These are phyloP conservation scores for Melanargia galathea DNA, from an alignment of 2,888 invertebrate species.

Conservation along the genomic window DNA sequence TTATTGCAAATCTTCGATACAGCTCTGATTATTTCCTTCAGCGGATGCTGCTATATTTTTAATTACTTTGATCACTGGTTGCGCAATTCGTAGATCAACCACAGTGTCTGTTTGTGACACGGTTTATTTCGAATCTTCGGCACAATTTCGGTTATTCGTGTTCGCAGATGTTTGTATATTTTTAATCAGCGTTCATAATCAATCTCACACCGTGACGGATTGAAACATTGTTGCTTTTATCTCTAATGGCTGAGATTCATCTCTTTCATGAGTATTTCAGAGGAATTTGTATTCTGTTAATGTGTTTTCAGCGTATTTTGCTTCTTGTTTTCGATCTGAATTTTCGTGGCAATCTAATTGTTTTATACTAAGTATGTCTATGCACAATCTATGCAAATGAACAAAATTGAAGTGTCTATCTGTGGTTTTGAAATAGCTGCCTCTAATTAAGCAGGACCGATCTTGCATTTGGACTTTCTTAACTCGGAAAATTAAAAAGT, in stretches of 20 bases:
- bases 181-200: conserved; percentile 33
- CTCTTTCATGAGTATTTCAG: conserved; percentile 13
- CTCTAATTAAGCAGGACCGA: too few relatives aligned
- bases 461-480: too few relatives aligned
- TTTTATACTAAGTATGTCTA: too few relatives aligned
- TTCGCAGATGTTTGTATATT: conserved; percentile 31
- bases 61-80: not conserved
- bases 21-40: not conserved
- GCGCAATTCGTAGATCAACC: not conserved
- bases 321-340: not conserved
- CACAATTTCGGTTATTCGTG: conserved; percentile 18
- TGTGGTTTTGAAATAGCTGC: too few relatives aligned
- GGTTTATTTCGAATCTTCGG: conserved; percentile 14
- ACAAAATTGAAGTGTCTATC: too few relatives aligned
- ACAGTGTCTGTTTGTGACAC: not conserved
- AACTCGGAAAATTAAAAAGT: too few relatives aligned
- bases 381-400: too few relatives aligned
- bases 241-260: conserved; percentile 18
- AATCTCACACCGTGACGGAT: conserved; percentile 12
- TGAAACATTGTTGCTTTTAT: conserved; percentile 17
- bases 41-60: not conserved
- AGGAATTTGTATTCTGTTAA: not conserved
- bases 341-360: not conserved
- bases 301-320: not conserved
- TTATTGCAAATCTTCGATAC: not conserved